phyloP scores from a whole-genome alignment of 2,888 invertebrate species.

The Brenthis ino region DNA sequence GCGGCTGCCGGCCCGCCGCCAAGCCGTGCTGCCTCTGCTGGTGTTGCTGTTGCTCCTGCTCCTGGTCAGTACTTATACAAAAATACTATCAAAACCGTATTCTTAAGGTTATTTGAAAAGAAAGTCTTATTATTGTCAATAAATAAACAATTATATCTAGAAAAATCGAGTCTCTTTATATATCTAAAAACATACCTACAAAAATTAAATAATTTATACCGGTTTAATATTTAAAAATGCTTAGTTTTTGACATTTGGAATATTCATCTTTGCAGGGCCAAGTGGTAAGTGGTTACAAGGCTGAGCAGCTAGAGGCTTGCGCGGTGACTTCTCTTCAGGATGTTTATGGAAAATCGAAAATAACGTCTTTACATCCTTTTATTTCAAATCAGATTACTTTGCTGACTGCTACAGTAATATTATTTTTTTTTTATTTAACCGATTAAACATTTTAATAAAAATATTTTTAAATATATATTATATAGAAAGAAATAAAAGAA shows the following conservation, averaged over 20 bases:
- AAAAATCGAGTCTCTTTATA: neutral
- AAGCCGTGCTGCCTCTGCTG: slow-evolving; percentile 84
- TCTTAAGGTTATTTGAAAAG: neutral
- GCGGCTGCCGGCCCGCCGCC: slow-evolving; percentile 80
- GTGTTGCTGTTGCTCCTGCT: slow-evolving; percentile 85
- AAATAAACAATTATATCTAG: neutral
- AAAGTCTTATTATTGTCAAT: neutral
- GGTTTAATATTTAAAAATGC: neutral
- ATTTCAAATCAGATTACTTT: neutral
- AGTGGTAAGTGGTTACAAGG: slow-evolving; percentile 60
- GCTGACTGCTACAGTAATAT: neutral
- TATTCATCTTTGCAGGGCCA: slow-evolving; percentile 64
- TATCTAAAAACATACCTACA: too few relatives aligned
- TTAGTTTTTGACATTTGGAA: slow-evolving; percentile 3
- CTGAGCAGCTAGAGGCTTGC: slow-evolving; percentile 14
- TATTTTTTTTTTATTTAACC: too few relatives aligned
- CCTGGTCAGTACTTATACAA: slow-evolving; percentile 68
- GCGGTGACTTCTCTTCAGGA: neutral
- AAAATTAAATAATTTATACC: too few relatives aligned
- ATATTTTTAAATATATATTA: too few relatives aligned
- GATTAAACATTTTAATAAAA: too few relatives aligned
- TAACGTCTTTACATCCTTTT: neutral
- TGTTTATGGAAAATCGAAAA: slow-evolving; percentile 10
- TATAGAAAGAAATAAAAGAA: too few relatives aligned
- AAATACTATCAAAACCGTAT: neutral